phyloP scores from a whole-genome alignment of 2,797 vertebrate species.

The Myotis vivesi region DNA sequence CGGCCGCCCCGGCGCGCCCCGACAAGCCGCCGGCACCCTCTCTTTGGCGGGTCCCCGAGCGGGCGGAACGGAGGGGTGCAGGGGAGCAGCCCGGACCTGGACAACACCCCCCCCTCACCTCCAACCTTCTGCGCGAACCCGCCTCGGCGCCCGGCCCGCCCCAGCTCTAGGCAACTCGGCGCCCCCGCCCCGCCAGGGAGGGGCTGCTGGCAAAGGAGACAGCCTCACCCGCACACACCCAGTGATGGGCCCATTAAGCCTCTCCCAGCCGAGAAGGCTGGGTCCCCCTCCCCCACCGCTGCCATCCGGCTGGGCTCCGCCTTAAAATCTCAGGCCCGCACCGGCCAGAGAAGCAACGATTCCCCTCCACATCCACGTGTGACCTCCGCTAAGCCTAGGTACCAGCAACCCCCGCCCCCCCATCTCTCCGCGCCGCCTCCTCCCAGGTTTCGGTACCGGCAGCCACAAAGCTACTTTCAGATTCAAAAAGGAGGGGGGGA shows the following conservation, averaged over 20 bases:
- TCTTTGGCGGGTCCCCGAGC: conserved; percentile 42
- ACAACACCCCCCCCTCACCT: conserved; percentile 7
- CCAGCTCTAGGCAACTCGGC: conserved; percentile 21
- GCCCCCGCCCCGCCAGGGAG: conserved; percentile 20
- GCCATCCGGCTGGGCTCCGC: conserved; percentile 27
- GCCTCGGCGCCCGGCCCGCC: background rate
- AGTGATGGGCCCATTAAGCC: conserved; percentile 62
- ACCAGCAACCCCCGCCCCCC: background rate
- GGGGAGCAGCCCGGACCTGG: background rate
- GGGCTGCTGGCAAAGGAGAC: conserved; percentile 15
- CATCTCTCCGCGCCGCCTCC: background rate
- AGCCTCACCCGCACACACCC: conserved; percentile 59
- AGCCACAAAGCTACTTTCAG: conserved; percentile 71
- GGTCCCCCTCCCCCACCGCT: conserved; percentile 58
- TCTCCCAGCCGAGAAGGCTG: conserved; percentile 8
- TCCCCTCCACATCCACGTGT: conserved; percentile 53
- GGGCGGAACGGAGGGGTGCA: background rate
- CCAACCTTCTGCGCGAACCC: conserved; percentile 41
- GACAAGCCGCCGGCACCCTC: conserved; percentile 66
- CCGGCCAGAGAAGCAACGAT: conserved; percentile 11
- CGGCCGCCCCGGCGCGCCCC: conserved; percentile 44
- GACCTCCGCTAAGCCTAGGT: conserved; percentile 43
- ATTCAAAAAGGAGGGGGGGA: conserved; percentile 31
- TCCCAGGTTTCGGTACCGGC: conserved; percentile 55
- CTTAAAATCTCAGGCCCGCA: conserved; percentile 57